Base-by-base conservation (phyloP, 2,888 invertebrate genomes). In the Dascillus cervinus region DNA sequence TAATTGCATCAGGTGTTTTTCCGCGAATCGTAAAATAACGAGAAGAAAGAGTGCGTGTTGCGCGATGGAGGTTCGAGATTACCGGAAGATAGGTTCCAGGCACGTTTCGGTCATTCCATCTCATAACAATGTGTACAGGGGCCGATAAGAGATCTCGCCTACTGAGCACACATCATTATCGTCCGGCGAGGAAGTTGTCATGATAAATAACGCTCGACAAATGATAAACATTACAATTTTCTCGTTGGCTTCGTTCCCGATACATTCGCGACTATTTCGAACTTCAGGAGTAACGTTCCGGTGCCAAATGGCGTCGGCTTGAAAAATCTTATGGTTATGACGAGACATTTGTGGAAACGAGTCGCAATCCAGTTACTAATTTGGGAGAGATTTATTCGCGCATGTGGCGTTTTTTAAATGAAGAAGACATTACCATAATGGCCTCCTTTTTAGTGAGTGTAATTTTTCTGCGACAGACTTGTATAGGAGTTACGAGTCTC, bases 191-290 rank as follows among this genome's bases (percentile, higher is more conserved):
- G 39, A 34, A 28, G 29, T 32, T 30, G 29, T 15, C 30, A 38
- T 40, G 44, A 50, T 51, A 51, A 50, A 50, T 44, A 49, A 46
- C 29, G 22, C 40, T 32, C 40, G 41, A 47, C 49, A 41, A 44
- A 52, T 51, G 50, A 51, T 47, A 51, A 50, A 50, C 52, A 49
- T 49, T 46, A 49, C 46, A 51, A 50, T 52, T 52, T 50, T 50
- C 49, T 43, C 47, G 50, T 51, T 50, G 52, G 52, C 52, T 41
- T 40, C 29, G 35, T 42, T 47, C 50, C 49, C 48, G 46, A 37
- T 43, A 34, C 39, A 35, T 36, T 32, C 37, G 36, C 42, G 32
- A 28, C 39, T 31, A 34, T 39, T 39, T 37, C 38, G 43, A 32
- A 31, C 31, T 35, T 34, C 31, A n/a, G n/a, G n/a, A n/a, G n/a